These are phyloP conservation scores for Hymenochirus boettgeri DNA, from an alignment of 2,113 vertebrate species.

Conservation along the genomic window DNA sequence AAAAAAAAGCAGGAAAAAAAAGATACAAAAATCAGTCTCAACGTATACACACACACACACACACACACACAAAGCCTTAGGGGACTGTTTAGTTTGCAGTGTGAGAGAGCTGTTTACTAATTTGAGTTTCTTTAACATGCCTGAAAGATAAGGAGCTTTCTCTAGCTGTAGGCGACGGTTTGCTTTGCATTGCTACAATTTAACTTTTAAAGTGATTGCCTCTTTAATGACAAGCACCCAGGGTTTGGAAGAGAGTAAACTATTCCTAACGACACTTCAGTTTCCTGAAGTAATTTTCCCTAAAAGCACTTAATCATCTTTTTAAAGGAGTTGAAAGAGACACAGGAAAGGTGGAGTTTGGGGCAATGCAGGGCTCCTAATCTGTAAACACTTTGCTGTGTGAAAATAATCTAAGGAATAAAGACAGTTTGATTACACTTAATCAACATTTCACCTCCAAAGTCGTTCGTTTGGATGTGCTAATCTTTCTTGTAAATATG, in stretches of 20 bases:
- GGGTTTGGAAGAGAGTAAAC: neutral
- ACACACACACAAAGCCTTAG: too few species aligned
- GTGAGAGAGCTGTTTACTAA: too few species aligned
- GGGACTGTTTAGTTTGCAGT: too few species aligned
- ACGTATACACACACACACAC: too few species aligned
- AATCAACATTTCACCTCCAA: constrained; percentile 48
- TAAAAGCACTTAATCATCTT: constrained; percentile 8
- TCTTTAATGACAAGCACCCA: neutral
- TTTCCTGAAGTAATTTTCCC: constrained; percentile 2
- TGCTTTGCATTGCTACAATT: neutral
- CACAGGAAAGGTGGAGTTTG: neutral
- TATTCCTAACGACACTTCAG: neutral
- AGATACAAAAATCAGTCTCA: too few species aligned
- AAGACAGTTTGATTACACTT: constrained; percentile 33
- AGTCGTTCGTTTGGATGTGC: constrained; percentile 52
- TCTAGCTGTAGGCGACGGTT: neutral
- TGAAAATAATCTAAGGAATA: constrained; percentile 28
- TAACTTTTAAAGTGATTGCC: neutral
- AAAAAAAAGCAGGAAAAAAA: too few species aligned
- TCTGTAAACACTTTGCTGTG: constrained; percentile 27
- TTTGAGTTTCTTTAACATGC: too few species aligned
- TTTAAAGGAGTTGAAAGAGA: constrained; percentile 4
- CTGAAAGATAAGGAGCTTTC: too few species aligned
- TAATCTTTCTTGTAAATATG: constrained; percentile 59
- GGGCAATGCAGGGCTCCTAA: constrained; percentile 1